Conservation (phyloP, 92 coral and sea anemone genomes). For the Epizoanthus scotinus region DNA sequence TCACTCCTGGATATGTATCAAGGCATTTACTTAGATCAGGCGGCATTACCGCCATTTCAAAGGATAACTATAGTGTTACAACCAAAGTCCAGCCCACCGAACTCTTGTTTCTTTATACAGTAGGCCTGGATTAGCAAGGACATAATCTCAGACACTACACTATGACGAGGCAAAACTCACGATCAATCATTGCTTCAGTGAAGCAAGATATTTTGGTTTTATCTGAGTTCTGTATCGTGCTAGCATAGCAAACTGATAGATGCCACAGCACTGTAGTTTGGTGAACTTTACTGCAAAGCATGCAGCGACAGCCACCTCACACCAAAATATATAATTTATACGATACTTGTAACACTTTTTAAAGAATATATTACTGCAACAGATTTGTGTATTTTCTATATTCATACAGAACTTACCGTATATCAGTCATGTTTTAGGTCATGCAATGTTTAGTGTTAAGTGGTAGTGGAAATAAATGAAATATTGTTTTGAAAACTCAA, state of each 20-base stretch:
- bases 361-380: background rate
- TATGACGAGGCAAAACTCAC: background rate
- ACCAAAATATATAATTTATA: background rate
- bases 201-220: background rate
- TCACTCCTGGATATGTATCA: background rate
- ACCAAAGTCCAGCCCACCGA: constrained; percentile 10
- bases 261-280: background rate
- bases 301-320: background rate
- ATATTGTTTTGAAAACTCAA: background rate
- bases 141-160: background rate
- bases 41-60: background rate
- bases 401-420: background rate
- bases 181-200: no score
- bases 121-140: constrained; percentile 9
- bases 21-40: background rate
- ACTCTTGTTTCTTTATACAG: no score
- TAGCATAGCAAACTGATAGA: background rate
- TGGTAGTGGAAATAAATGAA: background rate
- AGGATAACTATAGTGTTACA: background rate
- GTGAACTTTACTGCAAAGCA: background rate
- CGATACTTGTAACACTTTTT: background rate
- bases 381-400: background rate
- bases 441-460: background rate
- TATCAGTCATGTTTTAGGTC: background rate
- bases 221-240: background rate